Conservation (phyloP, 2,797 vertebrate genomes). For the Gymnoscopelus braueri region DNA sequence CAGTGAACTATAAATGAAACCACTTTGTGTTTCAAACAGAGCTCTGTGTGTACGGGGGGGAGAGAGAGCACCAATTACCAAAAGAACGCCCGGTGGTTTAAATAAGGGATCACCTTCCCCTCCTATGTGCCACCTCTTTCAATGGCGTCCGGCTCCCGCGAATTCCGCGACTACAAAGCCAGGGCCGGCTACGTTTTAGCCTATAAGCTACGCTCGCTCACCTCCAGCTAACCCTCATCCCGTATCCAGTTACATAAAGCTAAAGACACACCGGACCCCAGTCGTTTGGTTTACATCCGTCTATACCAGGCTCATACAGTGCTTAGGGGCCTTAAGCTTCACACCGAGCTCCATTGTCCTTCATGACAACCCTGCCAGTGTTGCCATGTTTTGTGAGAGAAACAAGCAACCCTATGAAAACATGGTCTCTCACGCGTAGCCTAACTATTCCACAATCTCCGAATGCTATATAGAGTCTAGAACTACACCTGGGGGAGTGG, state of each 20-base stretch:
- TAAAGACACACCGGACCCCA: slow-evolving; percentile 17
- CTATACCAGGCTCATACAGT: background rate
- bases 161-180: slow-evolving; percentile 31
- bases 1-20: slow-evolving; percentile 42
- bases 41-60: background rate
- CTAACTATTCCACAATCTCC: no score
- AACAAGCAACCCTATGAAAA: no score
- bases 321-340: no score
- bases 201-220: slow-evolving; percentile 19
- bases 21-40: slow-evolving; percentile 7
- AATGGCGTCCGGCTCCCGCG: slow-evolving; percentile 15
- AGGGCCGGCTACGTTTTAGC: slow-evolving; percentile 3
- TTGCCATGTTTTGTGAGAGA: no score
- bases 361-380: slow-evolving; percentile 1
- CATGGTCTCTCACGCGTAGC: no score
- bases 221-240: slow-evolving; percentile 3
- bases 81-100: slow-evolving; percentile 46
- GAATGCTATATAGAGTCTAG: no score
- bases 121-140: slow-evolving; percentile 47
- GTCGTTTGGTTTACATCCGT: slow-evolving; percentile 5
- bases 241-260: slow-evolving; percentile 27
- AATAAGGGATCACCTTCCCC: slow-evolving; percentile 49
- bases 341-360: slow-evolving; percentile 29
- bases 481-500: no score
- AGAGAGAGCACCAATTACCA: slow-evolving; percentile 37